A percentile compares a stretch with the other conserved stretches of the same genome.
Evolutionary conservation across 1,140 invertebrate species (phyloP).

Genomic region (Drosophila repleta): DNA sequence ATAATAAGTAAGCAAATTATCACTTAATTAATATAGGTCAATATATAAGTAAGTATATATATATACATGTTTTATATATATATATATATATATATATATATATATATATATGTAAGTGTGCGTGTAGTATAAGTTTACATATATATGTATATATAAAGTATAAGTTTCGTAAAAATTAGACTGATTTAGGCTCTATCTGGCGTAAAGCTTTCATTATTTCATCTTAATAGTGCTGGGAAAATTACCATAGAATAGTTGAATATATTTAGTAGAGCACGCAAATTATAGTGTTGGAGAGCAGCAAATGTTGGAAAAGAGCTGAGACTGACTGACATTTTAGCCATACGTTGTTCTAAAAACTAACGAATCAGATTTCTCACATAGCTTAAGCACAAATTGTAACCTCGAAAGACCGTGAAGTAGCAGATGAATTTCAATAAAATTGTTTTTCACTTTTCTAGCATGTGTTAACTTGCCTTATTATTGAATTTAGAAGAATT

Average conservation of each 20-base stretch:
- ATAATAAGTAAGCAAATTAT: conserved; percentile 77
- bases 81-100: conserved; percentile 13
- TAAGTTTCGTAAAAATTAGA: conserved; percentile 45
- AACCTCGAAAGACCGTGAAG: not conserved
- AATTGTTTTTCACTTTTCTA: no score
- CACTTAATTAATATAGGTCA: conserved; percentile 73
- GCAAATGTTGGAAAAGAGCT: conserved; percentile 8
- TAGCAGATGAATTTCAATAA: no score
- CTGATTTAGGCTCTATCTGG: conserved; percentile 37
- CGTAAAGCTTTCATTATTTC: conserved; percentile 37
- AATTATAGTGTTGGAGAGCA: conserved; percentile 30
- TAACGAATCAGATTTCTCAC: not conserved
- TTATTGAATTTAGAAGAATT: no score
- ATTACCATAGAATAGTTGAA: conserved; percentile 28
- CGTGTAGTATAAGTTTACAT: conserved; percentile 66
- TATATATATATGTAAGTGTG: conserved; percentile 62
- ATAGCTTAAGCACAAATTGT: not conserved
- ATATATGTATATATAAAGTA: conserved; percentile 55
- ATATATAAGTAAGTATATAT: conserved; percentile 36
- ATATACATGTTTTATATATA: conserved; percentile 43
- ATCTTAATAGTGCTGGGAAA: conserved; percentile 7
- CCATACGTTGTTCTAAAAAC: not conserved
- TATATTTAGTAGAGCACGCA: conserved; percentile 35
- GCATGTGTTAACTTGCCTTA: no score
- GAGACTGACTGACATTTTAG: not conserved